phyloP scores from a whole-genome alignment of 2,888 invertebrate genomes.

The Thera britannica region DNA sequence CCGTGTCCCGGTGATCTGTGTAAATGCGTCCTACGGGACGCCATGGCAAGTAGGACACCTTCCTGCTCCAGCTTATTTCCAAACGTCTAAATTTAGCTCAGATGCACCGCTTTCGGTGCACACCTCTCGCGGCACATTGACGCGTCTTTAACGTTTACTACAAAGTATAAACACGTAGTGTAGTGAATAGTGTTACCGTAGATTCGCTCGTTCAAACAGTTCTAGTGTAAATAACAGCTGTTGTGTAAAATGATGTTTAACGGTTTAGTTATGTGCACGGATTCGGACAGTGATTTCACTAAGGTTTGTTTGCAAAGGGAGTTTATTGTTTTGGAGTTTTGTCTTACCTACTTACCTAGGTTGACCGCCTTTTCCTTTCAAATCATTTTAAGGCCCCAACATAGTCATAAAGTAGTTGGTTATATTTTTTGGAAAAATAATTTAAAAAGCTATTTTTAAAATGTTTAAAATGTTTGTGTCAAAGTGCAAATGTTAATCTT shows the following conservation, averaged over 20 bases:
- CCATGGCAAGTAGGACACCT: conserved; percentile 31
- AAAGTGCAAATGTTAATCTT: too few relatives aligned
- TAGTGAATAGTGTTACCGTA: conserved; percentile 16
- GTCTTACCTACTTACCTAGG: background rate
- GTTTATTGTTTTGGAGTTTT: background rate
- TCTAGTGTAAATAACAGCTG: conserved; percentile 44
- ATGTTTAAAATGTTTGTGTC: too few relatives aligned
- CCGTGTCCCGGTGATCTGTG: background rate
- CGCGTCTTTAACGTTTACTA: conserved; percentile 14
- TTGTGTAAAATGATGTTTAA: conserved; percentile 73
- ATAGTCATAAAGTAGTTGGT: too few relatives aligned
- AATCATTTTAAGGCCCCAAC: too few relatives aligned
- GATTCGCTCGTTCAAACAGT: conserved; percentile 31
- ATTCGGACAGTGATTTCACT: conserved; percentile 75
- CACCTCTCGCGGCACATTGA: conserved; percentile 37
- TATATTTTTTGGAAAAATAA: too few relatives aligned
- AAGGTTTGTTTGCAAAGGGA: conserved; percentile 50
- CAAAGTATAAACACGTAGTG: conserved; percentile 19
- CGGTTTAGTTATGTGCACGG: conserved; percentile 69
- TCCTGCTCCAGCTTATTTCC: conserved; percentile 34
- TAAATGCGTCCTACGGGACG: conserved; percentile 10
- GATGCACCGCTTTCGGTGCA: conserved; percentile 40
- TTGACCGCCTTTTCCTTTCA: background rate
- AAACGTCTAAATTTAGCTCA: conserved; percentile 36
- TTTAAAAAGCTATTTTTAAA: too few relatives aligned